Evolutionary conservation across 1,140 invertebrate species (phyloP).

Genomic region (Sarcophaga bullata): DNA sequence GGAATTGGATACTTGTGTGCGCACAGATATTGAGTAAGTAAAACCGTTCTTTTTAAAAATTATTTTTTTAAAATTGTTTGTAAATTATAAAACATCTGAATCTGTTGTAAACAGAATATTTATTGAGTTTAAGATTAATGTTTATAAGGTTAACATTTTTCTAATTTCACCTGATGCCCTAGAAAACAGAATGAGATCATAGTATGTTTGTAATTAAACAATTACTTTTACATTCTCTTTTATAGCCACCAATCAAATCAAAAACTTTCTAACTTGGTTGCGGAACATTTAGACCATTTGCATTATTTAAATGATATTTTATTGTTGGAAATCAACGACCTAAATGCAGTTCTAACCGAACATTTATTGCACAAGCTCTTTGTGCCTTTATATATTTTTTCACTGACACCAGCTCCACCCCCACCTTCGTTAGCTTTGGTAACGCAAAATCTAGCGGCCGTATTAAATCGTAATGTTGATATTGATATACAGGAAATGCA

Average conservation of each 20-base stretch:
- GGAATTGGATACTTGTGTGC: conserved; percentile 93
- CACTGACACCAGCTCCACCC: conserved; percentile 72
- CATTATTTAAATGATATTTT: conserved; percentile 99
- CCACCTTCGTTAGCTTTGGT: conserved; percentile 68
- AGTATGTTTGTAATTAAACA: neutral
- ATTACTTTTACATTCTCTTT: conserved; percentile 51
- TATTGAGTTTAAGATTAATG: neutral
- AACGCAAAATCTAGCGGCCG: conserved; percentile 71
- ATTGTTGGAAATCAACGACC: conserved; percentile 87
- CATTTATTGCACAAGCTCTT: conserved; percentile 93
- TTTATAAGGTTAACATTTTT: neutral
- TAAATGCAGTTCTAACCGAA: conserved; percentile 96
- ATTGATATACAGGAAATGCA: conserved; percentile 66
- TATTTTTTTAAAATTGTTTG: neutral
- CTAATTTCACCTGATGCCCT: too few species aligned
- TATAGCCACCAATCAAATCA: conserved; percentile 89
- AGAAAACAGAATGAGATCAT: neutral
- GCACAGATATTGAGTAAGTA: conserved; percentile 93
- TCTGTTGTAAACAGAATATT: neutral
- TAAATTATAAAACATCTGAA: too few species aligned
- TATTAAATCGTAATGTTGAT: conserved; percentile 70
- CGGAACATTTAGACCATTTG: conserved; percentile 96
- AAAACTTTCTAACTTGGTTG: conserved; percentile 92
- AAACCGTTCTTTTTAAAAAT: too few species aligned
- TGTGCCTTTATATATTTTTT: conserved; percentile 95